Percentiles rank a stretch among this genome's conserved stretches.
Evolutionary conservation across 2,113 vertebrate species (phyloP).

Genomic region (Coryphaenoides rupestris): DNA sequence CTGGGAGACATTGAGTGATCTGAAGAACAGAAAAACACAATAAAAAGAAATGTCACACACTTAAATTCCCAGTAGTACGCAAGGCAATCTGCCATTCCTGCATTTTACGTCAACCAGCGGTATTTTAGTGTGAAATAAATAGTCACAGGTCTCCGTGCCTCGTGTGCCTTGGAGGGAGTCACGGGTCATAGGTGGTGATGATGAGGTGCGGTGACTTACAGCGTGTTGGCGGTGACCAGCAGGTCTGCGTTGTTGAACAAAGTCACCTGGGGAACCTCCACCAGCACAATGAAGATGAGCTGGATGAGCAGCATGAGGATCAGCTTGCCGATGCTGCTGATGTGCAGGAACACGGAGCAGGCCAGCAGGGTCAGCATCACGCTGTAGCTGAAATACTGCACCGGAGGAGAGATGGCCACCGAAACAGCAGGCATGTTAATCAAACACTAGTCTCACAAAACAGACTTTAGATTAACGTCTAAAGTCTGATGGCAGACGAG

Average conservation of each 20-base stretch:
- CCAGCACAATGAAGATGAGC: slow-evolving; percentile 83
- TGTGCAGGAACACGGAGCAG: slow-evolving; percentile 96
- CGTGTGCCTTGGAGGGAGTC: background rate
- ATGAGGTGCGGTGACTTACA: slow-evolving; percentile 76
- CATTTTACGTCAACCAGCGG: too few relatives aligned
- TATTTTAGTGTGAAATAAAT: too few relatives aligned
- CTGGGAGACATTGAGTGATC: slow-evolving; percentile 52
- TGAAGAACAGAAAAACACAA: slow-evolving; percentile 24
- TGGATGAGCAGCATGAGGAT: slow-evolving; percentile 86
- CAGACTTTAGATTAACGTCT: too few relatives aligned
- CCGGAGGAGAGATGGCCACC: background rate
- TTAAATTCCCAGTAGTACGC: background rate
- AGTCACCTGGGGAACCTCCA: slow-evolving; percentile 85
- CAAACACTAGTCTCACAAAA: too few relatives aligned
- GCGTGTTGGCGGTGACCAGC: slow-evolving; percentile 80
- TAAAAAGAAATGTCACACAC: background rate
- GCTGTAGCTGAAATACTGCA: slow-evolving; percentile 90
- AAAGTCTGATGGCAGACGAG: too few relatives aligned
- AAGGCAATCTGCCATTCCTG: too few relatives aligned
- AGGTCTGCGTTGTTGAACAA: slow-evolving; percentile 93
- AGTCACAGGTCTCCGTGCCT: too few relatives aligned
- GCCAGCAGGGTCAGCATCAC: slow-evolving; percentile 92
- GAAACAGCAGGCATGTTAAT: too few relatives aligned
- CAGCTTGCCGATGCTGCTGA: slow-evolving; percentile 95
- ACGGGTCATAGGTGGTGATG: background rate